Evolutionary conservation across 2,113 vertebrate genomes (phyloP).

Genomic region (Numenius arquata): DNA sequence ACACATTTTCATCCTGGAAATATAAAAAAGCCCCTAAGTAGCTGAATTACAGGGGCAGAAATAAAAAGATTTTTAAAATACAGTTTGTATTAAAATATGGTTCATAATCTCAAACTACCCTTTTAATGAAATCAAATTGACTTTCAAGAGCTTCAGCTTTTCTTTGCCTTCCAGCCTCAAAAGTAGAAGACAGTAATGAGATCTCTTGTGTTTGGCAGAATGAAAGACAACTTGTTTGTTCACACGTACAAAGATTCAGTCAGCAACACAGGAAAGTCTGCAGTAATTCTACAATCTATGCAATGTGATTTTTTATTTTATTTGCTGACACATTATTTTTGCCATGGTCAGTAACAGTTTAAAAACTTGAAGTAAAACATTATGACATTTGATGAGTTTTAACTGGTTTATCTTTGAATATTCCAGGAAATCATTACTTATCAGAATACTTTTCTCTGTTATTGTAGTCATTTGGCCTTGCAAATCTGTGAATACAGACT

Average conservation of each 20-base stretch:
- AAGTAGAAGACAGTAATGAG: conserved; percentile 11
- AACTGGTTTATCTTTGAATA: background rate
- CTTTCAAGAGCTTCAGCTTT: conserved; percentile 10
- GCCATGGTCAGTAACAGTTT: background rate
- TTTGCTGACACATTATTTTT: background rate
- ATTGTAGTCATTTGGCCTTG: background rate
- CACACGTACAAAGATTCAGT: background rate
- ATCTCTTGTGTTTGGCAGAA: conserved; percentile 16
- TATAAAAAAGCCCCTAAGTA: background rate
- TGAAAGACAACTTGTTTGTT: background rate
- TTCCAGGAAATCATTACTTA: background rate
- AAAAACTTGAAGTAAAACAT: background rate
- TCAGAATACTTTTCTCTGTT: background rate
- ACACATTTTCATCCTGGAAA: background rate
- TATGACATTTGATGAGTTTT: background rate
- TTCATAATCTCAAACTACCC: background rate
- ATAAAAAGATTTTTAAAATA: background rate
- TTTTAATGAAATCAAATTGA: conserved; percentile 13
- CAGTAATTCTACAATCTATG: background rate
- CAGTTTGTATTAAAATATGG: background rate
- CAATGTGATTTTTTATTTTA: background rate
- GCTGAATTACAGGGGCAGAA: background rate
- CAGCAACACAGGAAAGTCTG: background rate
- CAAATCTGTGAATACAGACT: background rate
- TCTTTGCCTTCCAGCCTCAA: conserved; percentile 10